phyloP scores from a whole-genome alignment of 1,140 invertebrate genomes.

The Aphis gossypii region DNA sequence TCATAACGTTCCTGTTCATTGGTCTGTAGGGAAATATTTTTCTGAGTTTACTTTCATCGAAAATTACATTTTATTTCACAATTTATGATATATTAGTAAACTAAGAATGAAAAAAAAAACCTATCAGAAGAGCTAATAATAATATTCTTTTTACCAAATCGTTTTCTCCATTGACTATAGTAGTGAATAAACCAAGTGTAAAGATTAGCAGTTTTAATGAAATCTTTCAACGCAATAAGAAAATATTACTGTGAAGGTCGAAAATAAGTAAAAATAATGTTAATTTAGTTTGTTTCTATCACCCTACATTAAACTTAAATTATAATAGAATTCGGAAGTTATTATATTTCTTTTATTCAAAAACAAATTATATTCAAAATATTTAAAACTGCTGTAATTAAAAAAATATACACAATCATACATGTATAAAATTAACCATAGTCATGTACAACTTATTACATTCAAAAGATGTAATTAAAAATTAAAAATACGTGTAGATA shows the following conservation, averaged over 20 bases:
- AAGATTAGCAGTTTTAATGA: constrained; percentile 54
- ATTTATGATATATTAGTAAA: constrained; percentile 39
- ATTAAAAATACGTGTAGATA: not conserved
- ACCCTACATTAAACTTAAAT: not conserved
- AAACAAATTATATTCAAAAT: not conserved
- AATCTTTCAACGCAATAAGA: not conserved
- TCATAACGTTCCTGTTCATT: constrained; percentile 42
- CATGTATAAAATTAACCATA: not conserved
- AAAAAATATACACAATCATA: not conserved
- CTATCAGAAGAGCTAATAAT: constrained; percentile 34
- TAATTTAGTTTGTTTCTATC: constrained; percentile 17
- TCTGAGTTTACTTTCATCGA: not conserved
- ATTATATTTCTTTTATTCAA: not conserved
- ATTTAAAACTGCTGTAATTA: not conserved
- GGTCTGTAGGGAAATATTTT: constrained; percentile 22
- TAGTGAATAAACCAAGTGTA: constrained; percentile 42
- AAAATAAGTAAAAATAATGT: constrained; percentile 48
- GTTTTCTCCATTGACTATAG: not conserved
- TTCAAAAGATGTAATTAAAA: not conserved
- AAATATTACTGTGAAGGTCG: not conserved
- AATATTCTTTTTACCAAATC: constrained; percentile 30
- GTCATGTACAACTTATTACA: not conserved
- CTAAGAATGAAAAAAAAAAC: constrained; percentile 13
- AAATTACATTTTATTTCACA: constrained; percentile 23
- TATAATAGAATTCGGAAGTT: constrained; percentile 16